Evolutionary conservation across 2,797 vertebrate species (phyloP).

Genomic region (Smutsia gigantea): DNA sequence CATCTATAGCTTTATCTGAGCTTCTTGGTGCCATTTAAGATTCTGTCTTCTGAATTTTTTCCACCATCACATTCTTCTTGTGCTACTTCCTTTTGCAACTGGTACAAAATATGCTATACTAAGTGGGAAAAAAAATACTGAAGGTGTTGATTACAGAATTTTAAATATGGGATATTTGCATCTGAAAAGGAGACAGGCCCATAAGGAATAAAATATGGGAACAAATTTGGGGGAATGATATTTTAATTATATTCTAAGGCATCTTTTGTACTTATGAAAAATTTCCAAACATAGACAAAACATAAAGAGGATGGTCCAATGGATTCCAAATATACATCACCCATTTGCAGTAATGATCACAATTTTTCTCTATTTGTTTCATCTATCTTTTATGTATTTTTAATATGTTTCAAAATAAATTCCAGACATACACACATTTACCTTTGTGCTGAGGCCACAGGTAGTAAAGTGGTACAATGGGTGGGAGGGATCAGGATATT

Average conservation of each 20-base stretch:
- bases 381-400: neutral
- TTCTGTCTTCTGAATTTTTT: neutral
- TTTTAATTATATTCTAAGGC: neutral
- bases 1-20: neutral
- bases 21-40: neutral
- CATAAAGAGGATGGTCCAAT: neutral
- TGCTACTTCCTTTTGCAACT: constrained; percentile 28
- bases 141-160: neutral
- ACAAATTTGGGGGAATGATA: neutral
- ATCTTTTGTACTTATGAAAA: constrained; percentile 14
- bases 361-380: neutral
- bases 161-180: neutral
- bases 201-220: neutral
- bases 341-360: neutral
- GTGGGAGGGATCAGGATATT: neutral
- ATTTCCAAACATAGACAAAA: neutral
- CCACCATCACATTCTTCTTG: neutral
- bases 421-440: neutral
- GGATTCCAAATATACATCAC: neutral
- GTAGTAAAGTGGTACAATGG: neutral
- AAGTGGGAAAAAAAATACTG: neutral
- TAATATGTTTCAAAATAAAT: neutral
- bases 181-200: neutral
- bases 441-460: neutral
- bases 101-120: neutral